phyloP scores from a whole-genome alignment of 2,888 invertebrate species.

The Lingula anatina region DNA sequence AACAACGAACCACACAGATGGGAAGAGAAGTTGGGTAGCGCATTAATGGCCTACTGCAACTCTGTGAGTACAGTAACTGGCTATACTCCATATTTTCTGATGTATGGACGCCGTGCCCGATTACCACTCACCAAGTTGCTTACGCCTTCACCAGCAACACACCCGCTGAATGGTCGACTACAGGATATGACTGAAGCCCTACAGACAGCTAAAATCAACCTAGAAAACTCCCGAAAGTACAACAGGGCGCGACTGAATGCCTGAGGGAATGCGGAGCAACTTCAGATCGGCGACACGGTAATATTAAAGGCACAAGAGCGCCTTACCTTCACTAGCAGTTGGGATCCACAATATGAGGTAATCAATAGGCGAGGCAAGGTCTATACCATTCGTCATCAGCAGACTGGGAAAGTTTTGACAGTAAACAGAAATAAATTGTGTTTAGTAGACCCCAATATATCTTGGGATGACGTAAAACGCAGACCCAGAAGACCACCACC shows the following conservation, averaged over 20 bases:
- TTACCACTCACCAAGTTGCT: conserved; percentile 2
- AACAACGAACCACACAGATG: conserved; percentile 1
- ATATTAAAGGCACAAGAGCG: conserved; percentile 2
- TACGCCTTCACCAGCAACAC: neutral
- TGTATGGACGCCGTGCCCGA: conserved; percentile 1
- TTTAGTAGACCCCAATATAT: conserved; percentile 2
- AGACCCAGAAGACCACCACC: neutral
- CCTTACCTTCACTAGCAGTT: conserved; percentile 1
- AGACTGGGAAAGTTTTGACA: neutral
- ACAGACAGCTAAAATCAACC: neutral
- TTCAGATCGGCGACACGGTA: neutral
- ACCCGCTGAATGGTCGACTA: too few relatives aligned
- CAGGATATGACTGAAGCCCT: conserved; percentile 5
- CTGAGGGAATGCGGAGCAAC: neutral
- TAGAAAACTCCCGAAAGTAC: neutral
- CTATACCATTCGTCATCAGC: conserved; percentile 1
- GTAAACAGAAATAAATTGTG: neutral
- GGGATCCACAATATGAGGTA: conserved; percentile 5
- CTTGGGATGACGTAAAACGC: conserved; percentile 1
- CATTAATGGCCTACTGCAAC: conserved; percentile 2
- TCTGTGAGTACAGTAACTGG: neutral
- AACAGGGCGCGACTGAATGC: neutral
- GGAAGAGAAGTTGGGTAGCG: conserved; percentile 2
- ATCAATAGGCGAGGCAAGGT: neutral
- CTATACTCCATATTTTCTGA: conserved; percentile 6